Conservation (phyloP, 2,113 vertebrate species). For the Antigone vipio region DNA sequence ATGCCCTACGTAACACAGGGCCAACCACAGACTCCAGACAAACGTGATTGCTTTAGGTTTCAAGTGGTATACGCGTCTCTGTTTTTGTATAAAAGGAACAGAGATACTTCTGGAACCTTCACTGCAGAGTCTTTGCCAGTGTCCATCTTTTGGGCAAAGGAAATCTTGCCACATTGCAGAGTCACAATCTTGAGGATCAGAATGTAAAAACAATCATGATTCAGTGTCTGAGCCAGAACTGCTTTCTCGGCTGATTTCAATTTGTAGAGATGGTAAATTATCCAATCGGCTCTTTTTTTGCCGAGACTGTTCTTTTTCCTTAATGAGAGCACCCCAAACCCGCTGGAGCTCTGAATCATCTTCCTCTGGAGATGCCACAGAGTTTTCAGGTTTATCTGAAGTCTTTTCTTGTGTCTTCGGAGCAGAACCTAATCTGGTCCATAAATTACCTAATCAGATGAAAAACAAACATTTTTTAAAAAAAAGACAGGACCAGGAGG, state of each 20-base stretch:
- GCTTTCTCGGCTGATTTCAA: slow-evolving; percentile 97
- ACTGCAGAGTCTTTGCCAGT: slow-evolving; percentile 36
- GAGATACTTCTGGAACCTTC: slow-evolving; percentile 6
- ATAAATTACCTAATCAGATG: slow-evolving; percentile 80
- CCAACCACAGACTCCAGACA: slow-evolving; percentile 46
- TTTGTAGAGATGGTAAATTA: slow-evolving; percentile 94
- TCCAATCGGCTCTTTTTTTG: slow-evolving; percentile 95
- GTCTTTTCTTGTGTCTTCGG: slow-evolving; percentile 77
- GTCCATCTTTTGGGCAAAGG: not conserved
- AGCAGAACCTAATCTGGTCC: slow-evolving; percentile 90
- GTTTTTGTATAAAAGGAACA: slow-evolving; percentile 17
- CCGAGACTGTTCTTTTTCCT: slow-evolving; percentile 90
- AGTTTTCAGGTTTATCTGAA: slow-evolving; percentile 67
- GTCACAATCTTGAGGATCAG: not conserved
- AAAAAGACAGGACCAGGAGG: not conserved
- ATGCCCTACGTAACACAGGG: slow-evolving; percentile 57
- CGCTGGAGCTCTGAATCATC: slow-evolving; percentile 91
- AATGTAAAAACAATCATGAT: slow-evolving; percentile 77
- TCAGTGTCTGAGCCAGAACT: slow-evolving; percentile 92
- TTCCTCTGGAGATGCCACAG: slow-evolving; percentile 75
- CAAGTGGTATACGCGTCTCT: slow-evolving; percentile 17
- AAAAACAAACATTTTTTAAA: not conserved
- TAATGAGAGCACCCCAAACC: slow-evolving; percentile 96
- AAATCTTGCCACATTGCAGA: slow-evolving; percentile 1
- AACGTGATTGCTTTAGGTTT: slow-evolving; percentile 29